A percentile compares a stretch with the other conserved stretches of the same genome.
phyloP scores from a whole-genome alignment of 1,140 invertebrate species.

The Glossosoma conforme region DNA sequence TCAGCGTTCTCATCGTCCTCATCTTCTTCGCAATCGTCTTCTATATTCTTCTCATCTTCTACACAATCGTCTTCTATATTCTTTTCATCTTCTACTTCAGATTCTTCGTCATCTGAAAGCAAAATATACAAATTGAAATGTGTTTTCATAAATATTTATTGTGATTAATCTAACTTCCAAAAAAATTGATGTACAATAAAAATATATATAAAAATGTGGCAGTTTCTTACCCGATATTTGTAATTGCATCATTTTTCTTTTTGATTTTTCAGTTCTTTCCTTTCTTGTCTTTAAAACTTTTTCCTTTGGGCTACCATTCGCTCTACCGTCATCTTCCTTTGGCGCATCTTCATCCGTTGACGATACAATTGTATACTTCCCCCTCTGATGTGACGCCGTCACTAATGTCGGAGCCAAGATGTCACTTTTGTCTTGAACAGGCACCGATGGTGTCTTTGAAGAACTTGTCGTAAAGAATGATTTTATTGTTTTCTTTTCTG shows the following conservation, averaged over 20 bases:
- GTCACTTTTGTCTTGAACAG: not conserved
- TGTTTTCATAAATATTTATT: not conserved
- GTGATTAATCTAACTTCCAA: no score
- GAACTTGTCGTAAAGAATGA: not conserved
- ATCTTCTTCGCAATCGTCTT: conserved; percentile 35
- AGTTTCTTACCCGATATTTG: conserved; percentile 24
- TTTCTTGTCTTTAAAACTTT: conserved; percentile 23
- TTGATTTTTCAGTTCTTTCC: conserved; percentile 16
- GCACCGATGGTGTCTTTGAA: not conserved
- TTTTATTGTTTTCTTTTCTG: not conserved
- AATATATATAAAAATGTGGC: conserved; percentile 4
- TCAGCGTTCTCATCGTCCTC: conserved; percentile 35
- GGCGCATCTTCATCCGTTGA: conserved; percentile 15
- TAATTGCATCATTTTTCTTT: conserved; percentile 15
- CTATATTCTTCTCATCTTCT: conserved; percentile 38
- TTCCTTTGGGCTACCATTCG: conserved; percentile 9
- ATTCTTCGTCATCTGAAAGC: conserved; percentile 46
- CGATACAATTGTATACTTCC: conserved; percentile 21
- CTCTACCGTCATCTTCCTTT: conserved; percentile 3
- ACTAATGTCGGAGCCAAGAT: conserved; percentile 1
- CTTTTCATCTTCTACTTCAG: conserved; percentile 31
- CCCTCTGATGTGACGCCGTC: not conserved
- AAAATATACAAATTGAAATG: not conserved
- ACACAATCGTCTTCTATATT: no score
- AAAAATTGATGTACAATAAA: not conserved